These are phyloP conservation scores for Prunella fulvescens DNA, from an alignment of 2,113 vertebrate genomes.

Conservation along the genomic window DNA sequence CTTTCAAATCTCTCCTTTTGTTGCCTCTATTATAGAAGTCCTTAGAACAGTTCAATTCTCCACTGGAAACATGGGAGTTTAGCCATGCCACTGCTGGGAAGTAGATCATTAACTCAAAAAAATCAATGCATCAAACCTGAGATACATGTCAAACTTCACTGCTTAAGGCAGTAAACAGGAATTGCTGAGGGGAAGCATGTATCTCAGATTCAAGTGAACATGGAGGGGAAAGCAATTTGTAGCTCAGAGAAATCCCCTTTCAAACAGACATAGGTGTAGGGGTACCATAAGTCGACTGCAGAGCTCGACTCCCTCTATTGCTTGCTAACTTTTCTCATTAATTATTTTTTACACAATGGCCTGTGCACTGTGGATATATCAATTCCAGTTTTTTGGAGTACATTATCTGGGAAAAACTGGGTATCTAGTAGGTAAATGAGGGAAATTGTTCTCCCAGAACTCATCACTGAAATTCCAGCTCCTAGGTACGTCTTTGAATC, in stretches of 20 bases:
- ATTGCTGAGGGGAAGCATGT: neutral
- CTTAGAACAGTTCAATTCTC: neutral
- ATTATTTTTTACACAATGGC: neutral
- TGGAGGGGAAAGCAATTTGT: neutral
- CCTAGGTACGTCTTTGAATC: neutral
- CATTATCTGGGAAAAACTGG: neutral
- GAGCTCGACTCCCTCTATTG: neutral
- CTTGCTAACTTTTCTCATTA: rapidly evolving
- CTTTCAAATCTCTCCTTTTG: neutral
- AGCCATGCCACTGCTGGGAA: neutral
- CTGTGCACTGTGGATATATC: neutral
- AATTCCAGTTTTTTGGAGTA: neutral
- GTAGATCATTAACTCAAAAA: neutral
- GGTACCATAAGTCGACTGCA: neutral
- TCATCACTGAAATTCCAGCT: neutral
- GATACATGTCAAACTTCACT: neutral
- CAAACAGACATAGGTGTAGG: neutral
- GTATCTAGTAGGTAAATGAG: neutral
- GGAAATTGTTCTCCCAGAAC: neutral
- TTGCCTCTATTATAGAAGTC: neutral
- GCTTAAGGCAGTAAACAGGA: neutral
- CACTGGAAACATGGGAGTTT: neutral
- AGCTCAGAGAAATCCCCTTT: neutral
- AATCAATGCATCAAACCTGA: neutral
- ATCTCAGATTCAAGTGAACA: neutral